Evolutionary conservation across 1,140 invertebrate genomes (phyloP).

Genomic region (Protaetia brevitarsis): DNA sequence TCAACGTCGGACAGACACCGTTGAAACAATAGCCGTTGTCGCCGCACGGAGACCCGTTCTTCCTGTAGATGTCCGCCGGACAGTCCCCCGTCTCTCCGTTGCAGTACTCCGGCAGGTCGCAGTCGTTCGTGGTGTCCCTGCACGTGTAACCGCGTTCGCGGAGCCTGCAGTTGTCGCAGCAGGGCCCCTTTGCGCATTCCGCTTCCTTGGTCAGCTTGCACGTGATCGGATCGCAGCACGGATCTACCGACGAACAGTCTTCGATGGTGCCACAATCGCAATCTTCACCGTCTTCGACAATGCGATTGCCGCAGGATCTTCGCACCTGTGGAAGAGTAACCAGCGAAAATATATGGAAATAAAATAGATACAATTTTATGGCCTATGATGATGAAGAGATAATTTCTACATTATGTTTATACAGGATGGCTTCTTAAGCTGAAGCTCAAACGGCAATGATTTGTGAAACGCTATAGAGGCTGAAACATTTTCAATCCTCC

Average conservation of each 20-base stretch:
- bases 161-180: conserved; percentile 77
- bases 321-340: no score
- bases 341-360: no score
- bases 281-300: conserved; percentile 91
- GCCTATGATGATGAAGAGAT: no score
- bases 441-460: no score
- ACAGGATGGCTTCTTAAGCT: no score
- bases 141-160: conserved; percentile 73
- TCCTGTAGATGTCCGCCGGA: conserved; percentile 82
- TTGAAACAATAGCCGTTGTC: conserved; percentile 81
- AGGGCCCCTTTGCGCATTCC: conserved; percentile 87
- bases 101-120: conserved; percentile 91
- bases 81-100: conserved; percentile 82
- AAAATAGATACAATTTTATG: no score
- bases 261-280: conserved; percentile 87
- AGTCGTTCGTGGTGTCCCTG: conserved; percentile 82
- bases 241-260: conserved; percentile 80
- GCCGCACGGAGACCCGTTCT: conserved; percentile 78
- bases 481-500: no score
- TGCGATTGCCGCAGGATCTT: conserved; percentile 84
- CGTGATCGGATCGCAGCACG: conserved; percentile 93
- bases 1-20: conserved; percentile 84
- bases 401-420: no score
- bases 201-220: conserved; percentile 89
- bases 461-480: no score